Conservation (phyloP, 2,888 invertebrate genomes). For the Sylvicola fuscatus region DNA sequence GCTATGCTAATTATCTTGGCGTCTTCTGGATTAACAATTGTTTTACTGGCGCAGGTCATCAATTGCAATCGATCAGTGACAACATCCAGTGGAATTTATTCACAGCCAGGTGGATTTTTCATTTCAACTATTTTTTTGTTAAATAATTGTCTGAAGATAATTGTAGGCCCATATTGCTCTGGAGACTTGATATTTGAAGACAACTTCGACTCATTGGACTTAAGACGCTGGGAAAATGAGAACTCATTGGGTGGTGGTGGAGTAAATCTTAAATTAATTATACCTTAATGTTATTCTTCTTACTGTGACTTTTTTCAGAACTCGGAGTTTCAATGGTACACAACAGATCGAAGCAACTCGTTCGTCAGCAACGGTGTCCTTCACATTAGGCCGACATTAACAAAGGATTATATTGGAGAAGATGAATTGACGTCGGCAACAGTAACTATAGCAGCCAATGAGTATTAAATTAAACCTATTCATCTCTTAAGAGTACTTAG, state of each 20-base stretch:
- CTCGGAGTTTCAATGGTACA: conserved; percentile 48
- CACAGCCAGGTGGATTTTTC: no score
- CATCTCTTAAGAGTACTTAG: no score
- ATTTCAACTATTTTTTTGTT: no score
- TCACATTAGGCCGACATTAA: conserved; percentile 10
- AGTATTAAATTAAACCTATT: conserved; percentile 17
- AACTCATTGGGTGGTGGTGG: conserved; percentile 41
- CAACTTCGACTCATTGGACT: conserved; percentile 36
- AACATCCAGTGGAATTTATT: no score
- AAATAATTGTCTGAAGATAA: no score
- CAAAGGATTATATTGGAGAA: conserved; percentile 19
- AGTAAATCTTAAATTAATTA: conserved; percentile 5
- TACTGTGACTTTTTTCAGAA: conserved; percentile 26
- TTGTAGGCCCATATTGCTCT: conserved; percentile 22
- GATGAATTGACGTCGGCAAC: conserved; percentile 22
- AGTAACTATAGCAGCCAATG: conserved; percentile 25
- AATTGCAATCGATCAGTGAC: no score
- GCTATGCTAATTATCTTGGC: no score
- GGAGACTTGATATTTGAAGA: conserved; percentile 40
- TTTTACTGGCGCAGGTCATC: no score
- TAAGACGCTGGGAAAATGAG: conserved; percentile 42
- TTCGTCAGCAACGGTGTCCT: conserved; percentile 34
- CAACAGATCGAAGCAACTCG: conserved; percentile 42
- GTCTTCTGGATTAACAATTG: no score
- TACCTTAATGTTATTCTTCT: no score